Evolutionary conservation across 2,888 invertebrate genomes (phyloP).

Genomic region (Atethmia centrago): DNA sequence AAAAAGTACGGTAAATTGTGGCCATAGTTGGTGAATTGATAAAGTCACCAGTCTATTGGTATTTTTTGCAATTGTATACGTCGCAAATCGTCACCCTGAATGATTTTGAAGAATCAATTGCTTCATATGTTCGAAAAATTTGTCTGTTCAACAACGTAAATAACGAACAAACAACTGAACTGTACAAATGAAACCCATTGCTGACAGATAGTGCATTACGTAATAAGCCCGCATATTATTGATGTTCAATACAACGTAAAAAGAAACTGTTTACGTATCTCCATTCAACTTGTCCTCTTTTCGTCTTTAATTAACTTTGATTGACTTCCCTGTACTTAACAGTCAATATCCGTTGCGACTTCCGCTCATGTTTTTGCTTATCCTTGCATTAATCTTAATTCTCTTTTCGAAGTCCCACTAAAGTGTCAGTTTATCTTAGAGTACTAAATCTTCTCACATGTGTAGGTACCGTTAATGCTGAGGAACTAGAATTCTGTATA

Average conservation of each 20-base stretch:
- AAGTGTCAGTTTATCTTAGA: slow-evolving; percentile 21
- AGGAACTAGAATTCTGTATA: slow-evolving; percentile 60
- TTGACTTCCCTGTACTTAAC: slow-evolving; percentile 25
- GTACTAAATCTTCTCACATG: slow-evolving; percentile 52
- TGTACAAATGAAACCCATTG: too few relatives aligned
- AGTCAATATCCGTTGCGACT: slow-evolving; percentile 28
- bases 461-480: slow-evolving; percentile 57
- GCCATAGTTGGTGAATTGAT: too few relatives aligned
- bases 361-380: slow-evolving; percentile 26
- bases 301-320: slow-evolving; percentile 34
- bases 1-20: too few relatives aligned
- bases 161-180: too few relatives aligned
- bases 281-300: slow-evolving; percentile 4
- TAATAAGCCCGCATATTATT: too few relatives aligned
- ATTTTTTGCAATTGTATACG: too few relatives aligned
- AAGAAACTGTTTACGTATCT: neutral
- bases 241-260: neutral
- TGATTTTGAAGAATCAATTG: too few relatives aligned
- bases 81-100: too few relatives aligned
- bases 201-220: too few relatives aligned
- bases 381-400: neutral
- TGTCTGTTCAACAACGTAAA: too few relatives aligned
- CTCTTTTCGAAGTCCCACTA: slow-evolving; percentile 19
- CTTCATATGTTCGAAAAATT: too few relatives aligned
- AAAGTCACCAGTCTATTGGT: too few relatives aligned